A percentile compares a stretch with the other conserved stretches of the same genome.
phyloP scores from a whole-genome alignment of 2,113 vertebrate species.

The Lampris incognitus region DNA sequence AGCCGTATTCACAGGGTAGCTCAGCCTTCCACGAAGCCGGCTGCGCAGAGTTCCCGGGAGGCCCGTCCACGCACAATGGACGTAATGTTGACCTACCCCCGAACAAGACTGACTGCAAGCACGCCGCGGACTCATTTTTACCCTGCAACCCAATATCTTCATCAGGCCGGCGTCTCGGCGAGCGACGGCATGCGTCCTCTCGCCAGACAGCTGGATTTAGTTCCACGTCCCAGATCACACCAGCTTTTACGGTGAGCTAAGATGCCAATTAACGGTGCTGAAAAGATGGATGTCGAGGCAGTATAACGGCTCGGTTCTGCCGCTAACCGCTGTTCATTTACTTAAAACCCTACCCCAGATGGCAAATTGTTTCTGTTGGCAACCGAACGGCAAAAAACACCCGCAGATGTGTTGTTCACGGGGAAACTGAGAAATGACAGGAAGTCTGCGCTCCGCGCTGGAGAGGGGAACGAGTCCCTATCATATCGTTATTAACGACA shows the following conservation, averaged over 20 bases:
- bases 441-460: constrained; percentile 11
- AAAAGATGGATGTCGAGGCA: constrained; percentile 30
- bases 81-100: no score
- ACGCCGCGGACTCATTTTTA: neutral
- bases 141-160: neutral
- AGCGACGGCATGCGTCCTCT: no score
- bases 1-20: no score
- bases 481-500: constrained; percentile 60
- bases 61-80: no score
- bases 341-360: constrained; percentile 37
- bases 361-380: constrained; percentile 54
- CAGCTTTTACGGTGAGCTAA: constrained; percentile 35
- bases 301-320: constrained; percentile 1
- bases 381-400: constrained; percentile 23
- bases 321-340: neutral
- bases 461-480: constrained; percentile 38
- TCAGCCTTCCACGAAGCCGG: no score
- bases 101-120: no score
- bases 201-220: neutral
- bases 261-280: constrained; percentile 56
- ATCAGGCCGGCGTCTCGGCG: neutral
- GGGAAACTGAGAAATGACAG: neutral
- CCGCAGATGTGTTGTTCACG: constrained; percentile 12
- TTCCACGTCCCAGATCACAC: neutral
- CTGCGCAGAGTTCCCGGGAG: no score